Percentiles rank a stretch among this genome's conserved stretches.
Conservation (phyloP, 2,797 vertebrate genomes). For the Bovichtus diacanthus region DNA sequence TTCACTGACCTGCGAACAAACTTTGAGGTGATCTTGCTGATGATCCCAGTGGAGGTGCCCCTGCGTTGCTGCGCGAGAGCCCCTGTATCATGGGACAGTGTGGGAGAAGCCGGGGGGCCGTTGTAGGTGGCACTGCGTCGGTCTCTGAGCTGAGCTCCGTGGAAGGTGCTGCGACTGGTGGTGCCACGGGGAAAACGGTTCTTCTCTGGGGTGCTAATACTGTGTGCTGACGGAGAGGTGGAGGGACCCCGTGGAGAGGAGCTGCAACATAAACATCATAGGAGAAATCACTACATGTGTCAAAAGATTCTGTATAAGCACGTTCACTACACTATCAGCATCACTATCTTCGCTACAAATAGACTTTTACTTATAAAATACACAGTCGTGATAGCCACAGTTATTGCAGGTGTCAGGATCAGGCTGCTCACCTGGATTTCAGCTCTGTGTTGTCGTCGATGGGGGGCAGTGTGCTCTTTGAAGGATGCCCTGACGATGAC, state of each 20-base stretch:
- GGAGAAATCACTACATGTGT: neutral
- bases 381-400: neutral
- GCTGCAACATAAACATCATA: constrained; percentile 49
- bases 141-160: constrained; percentile 96
- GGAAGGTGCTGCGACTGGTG: constrained; percentile 97
- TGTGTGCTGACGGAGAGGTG: constrained; percentile 96
- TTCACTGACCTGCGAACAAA: constrained; percentile 95
- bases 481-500: constrained; percentile 96
- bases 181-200: constrained; percentile 97
- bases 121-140: constrained; percentile 96
- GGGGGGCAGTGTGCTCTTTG: constrained; percentile 95
- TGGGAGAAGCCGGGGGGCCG: constrained; percentile 95
- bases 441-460: constrained; percentile 96
- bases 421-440: constrained; percentile 88
- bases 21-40: constrained; percentile 98
- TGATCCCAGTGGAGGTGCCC: constrained; percentile 96
- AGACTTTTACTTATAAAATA: neutral
- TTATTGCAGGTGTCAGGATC: neutral
- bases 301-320: neutral
- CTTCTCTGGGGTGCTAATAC: constrained; percentile 97
- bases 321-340: neutral
- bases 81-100: constrained; percentile 92
- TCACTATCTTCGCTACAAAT: neutral
- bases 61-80: constrained; percentile 92
- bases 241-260: constrained; percentile 90